Evolutionary conservation across 2,888 invertebrate genomes (phyloP), one percentile per base, ranked within the genome.

Genomic region (Caenorhabditis becei): DNA sequence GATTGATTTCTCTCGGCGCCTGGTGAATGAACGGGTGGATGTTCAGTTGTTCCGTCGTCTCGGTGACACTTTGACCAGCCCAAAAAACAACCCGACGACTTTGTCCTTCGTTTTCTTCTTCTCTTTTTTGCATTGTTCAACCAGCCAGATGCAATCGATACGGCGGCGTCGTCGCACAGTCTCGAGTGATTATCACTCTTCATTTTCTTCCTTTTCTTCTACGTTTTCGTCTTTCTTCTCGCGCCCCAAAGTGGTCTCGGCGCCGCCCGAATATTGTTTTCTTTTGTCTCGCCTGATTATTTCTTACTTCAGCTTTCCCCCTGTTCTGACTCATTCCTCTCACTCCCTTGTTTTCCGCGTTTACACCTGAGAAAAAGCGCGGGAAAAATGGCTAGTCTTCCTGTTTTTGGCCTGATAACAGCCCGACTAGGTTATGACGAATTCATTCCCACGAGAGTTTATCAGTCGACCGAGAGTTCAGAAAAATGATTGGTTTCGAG

Each of bases 221-320:
- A 20, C 54, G 14, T 32, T 47, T 49, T 35, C 35, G 26, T 54
- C 26, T 35, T 24, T 20, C 65, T 14, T 23, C 51, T 32, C 56
- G 35, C 1, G 10, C 3, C 35, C 26, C 2, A 56, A 18, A 56
- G 56, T 56, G 35, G 56, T 35, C 41, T 32, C 59, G 41, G 70
- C 70, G 59, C 70, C 70, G 70, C 61, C 70, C 59, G 47, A 35
- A 56, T 59, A 70, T 70, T 70, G 70, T 70, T 70, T 70, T 70
- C 70, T 70, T 44, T 69, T 70, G 70, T 61, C 70, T 37, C 14
- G 14, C 37, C 62, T 59, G 59, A 61, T 70, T 49, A 70, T 70
- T 63, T 51, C 49, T 28, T 23, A 44, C 10, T 51, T 18, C 35
- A 10, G 41, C 23, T 35, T 53, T 51, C 18, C 28, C 18, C 35